phyloP scores from a whole-genome alignment of 2,113 vertebrate genomes.

The Carassius auratus region DNA sequence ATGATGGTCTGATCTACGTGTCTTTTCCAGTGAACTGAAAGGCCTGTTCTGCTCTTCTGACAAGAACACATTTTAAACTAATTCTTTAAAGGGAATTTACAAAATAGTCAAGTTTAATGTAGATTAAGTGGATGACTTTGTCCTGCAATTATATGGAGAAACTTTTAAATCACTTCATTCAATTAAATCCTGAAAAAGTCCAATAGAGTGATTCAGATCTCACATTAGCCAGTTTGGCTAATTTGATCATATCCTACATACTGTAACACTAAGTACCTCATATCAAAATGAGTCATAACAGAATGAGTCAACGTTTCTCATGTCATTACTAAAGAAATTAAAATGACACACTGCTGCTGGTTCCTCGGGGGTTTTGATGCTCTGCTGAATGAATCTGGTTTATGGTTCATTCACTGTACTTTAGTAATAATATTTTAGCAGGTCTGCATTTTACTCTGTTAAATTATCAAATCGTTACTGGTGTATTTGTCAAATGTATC shows the following conservation, averaged over 20 bases:
- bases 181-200: background rate
- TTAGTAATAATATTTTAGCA: background rate
- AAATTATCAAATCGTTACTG: background rate
- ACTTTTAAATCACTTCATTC: background rate
- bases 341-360: background rate
- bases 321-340: background rate
- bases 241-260: background rate
- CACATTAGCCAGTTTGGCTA: background rate
- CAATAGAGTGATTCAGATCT: background rate
- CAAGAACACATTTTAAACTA: background rate
- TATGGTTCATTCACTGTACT: background rate
- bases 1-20: background rate
- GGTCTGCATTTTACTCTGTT: background rate
- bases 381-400: background rate
- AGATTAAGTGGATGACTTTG: background rate
- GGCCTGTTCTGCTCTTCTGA: background rate
- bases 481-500: too few relatives aligned
- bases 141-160: background rate
- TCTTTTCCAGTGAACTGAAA: background rate
- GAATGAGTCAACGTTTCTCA: background rate
- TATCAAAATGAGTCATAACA: background rate
- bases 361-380: background rate
- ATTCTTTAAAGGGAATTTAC: background rate
- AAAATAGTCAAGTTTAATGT: background rate
- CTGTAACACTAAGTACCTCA: too few relatives aligned